phyloP scores from a whole-genome alignment of 2,888 invertebrate genomes.

The Chaetogeoica ovagalla region DNA sequence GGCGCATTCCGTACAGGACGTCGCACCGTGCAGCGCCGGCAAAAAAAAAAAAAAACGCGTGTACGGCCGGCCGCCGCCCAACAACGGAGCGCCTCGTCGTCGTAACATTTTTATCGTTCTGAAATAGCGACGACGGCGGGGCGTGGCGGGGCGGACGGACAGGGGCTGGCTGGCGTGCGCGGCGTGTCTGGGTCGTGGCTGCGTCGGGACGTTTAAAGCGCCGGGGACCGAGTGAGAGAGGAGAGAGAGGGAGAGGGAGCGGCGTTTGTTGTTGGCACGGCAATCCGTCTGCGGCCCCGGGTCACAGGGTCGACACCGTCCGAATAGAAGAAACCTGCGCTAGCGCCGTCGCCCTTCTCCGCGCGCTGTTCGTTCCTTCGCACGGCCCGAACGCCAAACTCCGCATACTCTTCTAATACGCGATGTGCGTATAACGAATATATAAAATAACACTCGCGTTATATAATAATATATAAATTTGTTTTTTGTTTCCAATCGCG shows the following conservation, averaged over 20 bases:
- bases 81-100: constrained; percentile 4
- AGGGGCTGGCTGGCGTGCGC: not conserved
- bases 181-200: constrained; percentile 12
- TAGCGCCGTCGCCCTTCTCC: not conserved
- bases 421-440: no score
- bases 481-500: no score
- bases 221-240: not conserved
- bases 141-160: not conserved
- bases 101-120: constrained; percentile 33
- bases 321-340: constrained; percentile 30
- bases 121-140: constrained; percentile 31
- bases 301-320: constrained; percentile 45
- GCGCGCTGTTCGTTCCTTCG: no score
- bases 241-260: no score
- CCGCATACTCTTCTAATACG: no score
- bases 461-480: no score
- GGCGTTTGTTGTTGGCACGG: constrained; percentile 41
- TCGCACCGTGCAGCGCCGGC: constrained; percentile 2
- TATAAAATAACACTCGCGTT: no score
- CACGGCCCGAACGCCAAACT: no score
- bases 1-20: constrained; percentile 37
- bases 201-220: not conserved
- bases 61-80: constrained; percentile 2
- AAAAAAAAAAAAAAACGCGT: not conserved
- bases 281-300: constrained; percentile 30